Percentiles rank a stretch among this genome's conserved stretches.
Conservation (phyloP, 2,113 vertebrate species). For the Phoenicopterus ruber region DNA sequence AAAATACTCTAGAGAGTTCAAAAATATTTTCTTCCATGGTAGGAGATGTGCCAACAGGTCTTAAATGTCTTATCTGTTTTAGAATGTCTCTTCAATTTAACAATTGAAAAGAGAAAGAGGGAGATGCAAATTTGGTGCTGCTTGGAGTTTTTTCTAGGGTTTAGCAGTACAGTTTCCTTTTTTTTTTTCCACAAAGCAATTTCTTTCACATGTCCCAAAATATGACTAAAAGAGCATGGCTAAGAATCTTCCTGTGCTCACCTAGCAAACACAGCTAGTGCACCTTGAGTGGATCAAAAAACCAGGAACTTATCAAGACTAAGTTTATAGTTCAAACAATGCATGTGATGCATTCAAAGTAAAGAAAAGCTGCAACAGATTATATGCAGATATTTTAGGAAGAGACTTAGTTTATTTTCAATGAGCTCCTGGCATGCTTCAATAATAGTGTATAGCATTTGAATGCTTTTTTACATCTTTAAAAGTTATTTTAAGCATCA, state of each 20-base stretch:
- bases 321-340: not conserved
- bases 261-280: not conserved
- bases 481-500: not conserved
- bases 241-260: not conserved
- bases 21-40: not conserved
- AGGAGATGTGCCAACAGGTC: not conserved
- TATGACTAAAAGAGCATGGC: not conserved
- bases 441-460: not conserved
- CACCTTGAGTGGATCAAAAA: not conserved
- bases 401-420: not conserved
- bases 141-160: not conserved
- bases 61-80: not conserved
- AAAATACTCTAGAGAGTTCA: not conserved
- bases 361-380: not conserved
- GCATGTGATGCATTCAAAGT: not conserved
- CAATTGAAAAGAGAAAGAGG: not conserved
- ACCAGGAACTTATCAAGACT: not conserved
- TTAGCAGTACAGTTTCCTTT: not conserved
- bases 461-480: not conserved
- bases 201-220: not conserved
- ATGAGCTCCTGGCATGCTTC: not conserved
- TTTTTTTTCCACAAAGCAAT: fast-evolving
- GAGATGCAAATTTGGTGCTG: not conserved
- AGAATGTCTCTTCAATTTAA: not conserved
- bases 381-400: not conserved